These are phyloP conservation scores for Metaphire vulgaris DNA, from an alignment of 1,140 invertebrate species.

Conservation along the genomic window DNA sequence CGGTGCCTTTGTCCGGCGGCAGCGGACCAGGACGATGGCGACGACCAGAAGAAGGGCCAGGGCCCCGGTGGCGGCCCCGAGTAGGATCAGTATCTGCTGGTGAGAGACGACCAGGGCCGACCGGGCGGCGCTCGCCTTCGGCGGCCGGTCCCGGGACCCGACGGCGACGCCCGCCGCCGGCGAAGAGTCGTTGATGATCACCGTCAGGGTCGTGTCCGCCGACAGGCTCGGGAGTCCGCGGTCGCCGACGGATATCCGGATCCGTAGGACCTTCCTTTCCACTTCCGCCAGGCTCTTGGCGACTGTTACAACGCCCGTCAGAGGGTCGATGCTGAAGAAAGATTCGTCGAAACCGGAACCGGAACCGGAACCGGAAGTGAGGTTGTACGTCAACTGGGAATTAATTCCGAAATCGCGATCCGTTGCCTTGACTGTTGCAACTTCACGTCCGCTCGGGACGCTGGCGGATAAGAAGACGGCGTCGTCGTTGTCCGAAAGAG, in stretches of 20 bases:
- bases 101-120: background rate
- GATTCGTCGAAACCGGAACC: background rate
- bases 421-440: constrained; percentile 4
- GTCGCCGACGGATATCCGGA: constrained; percentile 11
- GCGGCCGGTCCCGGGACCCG: too few species aligned
- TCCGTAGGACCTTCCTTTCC: background rate
- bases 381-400: background rate
- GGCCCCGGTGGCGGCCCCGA: background rate
- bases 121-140: background rate
- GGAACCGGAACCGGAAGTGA: background rate
- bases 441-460: background rate
- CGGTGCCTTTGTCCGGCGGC: too few species aligned
- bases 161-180: too few species aligned
- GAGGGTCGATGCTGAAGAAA: constrained; percentile 5
- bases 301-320: constrained; percentile 5
- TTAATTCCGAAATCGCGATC: constrained; percentile 16
- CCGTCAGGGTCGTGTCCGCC: background rate
- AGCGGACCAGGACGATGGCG: background rate
- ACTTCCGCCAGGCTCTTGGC: background rate
- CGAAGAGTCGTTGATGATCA: background rate
- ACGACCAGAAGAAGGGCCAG: background rate
- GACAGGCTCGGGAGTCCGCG: constrained; percentile 4
- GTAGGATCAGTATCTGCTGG: background rate
- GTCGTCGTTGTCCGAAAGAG: background rate
- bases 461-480: constrained; percentile 7